phyloP scores from a whole-genome alignment of 2,797 vertebrate genomes.

The Graptemys geographica region DNA sequence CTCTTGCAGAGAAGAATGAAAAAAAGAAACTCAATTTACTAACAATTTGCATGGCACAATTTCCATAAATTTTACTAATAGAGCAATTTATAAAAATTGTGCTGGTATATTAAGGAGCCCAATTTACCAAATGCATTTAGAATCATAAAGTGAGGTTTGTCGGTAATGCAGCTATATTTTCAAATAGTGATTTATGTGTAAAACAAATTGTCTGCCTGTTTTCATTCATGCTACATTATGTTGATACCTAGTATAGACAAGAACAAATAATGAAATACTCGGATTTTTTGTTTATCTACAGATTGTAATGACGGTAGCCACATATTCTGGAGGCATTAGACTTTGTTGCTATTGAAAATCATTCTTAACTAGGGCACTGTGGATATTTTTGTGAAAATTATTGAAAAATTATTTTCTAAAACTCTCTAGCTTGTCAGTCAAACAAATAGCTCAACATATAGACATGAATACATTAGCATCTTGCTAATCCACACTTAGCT shows the following conservation, averaged over 20 bases:
- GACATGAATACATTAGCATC: constrained; percentile 34
- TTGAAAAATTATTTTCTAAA: constrained; percentile 46
- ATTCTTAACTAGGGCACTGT: constrained; percentile 12
- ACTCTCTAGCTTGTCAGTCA: constrained; percentile 7
- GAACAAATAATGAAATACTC: constrained; percentile 49
- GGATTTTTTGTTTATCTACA: constrained; percentile 47
- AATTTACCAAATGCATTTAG: constrained; percentile 73
- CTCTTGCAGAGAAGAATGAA: constrained; percentile 39
- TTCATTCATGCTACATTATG: constrained; percentile 39
- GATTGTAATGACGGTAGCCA: constrained; percentile 1
- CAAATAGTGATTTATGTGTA: constrained; percentile 42
- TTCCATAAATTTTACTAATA: constrained; percentile 74
- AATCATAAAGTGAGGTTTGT: constrained; percentile 59
- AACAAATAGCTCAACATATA: neutral
- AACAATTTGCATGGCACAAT: constrained; percentile 58
- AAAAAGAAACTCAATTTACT: constrained; percentile 64
- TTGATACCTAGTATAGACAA: constrained; percentile 35
- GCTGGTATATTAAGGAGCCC: constrained; percentile 54
- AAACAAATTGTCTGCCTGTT: constrained; percentile 66
- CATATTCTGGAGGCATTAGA: constrained; percentile 24
- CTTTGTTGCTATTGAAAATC: constrained; percentile 22
- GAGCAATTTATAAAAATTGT: constrained; percentile 73
- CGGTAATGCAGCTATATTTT: constrained; percentile 63
- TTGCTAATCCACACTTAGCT: neutral
- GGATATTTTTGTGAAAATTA: constrained; percentile 19